phyloP scores from a whole-genome alignment of 2,888 invertebrate genomes.

The Netelia virgata region DNA sequence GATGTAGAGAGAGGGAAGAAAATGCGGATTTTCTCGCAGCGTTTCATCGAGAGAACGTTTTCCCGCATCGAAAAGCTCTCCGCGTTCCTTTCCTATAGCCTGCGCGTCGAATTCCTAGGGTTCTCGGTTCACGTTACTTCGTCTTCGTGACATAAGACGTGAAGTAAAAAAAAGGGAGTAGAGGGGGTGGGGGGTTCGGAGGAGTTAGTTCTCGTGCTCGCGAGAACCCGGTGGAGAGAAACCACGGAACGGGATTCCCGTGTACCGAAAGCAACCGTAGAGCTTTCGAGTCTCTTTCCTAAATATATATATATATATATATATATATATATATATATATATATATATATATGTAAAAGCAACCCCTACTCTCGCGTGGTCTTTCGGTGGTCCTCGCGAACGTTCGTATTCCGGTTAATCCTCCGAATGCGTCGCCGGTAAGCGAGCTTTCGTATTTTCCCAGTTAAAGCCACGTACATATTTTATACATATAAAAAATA shows the following conservation, averaged over 20 bases:
- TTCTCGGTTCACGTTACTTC: slow-evolving; percentile 31
- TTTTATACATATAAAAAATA: slow-evolving; percentile 7
- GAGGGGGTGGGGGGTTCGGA: not conserved
- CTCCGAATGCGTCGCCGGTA: slow-evolving; percentile 55
- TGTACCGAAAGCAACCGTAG: slow-evolving; percentile 37
- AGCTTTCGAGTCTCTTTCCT: slow-evolving; percentile 51
- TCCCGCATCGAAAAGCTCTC: slow-evolving; percentile 51
- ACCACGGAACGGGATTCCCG: slow-evolving; percentile 56
- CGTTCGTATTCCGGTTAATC: slow-evolving; percentile 63
- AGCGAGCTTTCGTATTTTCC: slow-evolving; percentile 34
- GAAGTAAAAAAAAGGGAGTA: not conserved
- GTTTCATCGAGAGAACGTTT: slow-evolving; percentile 41
- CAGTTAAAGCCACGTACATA: not conserved
- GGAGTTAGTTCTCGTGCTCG: slow-evolving; percentile 5
- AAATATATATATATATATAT: not conserved
- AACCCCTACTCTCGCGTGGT: slow-evolving; percentile 6
- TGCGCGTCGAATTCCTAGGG: slow-evolving; percentile 42
- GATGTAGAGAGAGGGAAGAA: not conserved
- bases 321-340: too few species aligned
- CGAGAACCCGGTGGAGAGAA: slow-evolving; percentile 43
- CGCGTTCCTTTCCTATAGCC: not conserved
- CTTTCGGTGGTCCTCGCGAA: slow-evolving; percentile 38
- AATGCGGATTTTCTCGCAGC: slow-evolving; percentile 35
- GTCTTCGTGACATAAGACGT: slow-evolving; percentile 28
- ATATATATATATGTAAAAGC: slow-evolving; percentile 17